Evolutionary conservation across 2,113 vertebrate genomes (phyloP).

Genomic region (Oncorhynchus kisutch): DNA sequence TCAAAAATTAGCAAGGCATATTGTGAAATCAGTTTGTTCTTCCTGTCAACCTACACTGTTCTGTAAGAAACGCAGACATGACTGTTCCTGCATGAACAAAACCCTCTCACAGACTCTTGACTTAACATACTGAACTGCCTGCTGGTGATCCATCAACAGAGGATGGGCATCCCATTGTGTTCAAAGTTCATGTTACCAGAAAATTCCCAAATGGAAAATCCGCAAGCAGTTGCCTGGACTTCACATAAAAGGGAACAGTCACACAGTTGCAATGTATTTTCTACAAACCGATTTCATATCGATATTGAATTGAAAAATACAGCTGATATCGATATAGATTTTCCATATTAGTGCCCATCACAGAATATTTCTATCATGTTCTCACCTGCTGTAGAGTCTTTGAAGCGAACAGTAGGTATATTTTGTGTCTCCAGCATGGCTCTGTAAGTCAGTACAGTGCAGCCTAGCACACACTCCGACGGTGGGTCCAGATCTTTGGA

Average conservation of each 20-base stretch:
- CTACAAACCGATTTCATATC: too few species aligned
- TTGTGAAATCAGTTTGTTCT: too few species aligned
- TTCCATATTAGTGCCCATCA: too few species aligned
- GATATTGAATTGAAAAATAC: too few species aligned
- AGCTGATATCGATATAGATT: too few species aligned
- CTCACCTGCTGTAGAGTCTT: constrained; percentile 66
- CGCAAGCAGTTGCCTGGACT: neutral
- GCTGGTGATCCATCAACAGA: too few species aligned
- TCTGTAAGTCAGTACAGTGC: constrained; percentile 59
- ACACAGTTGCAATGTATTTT: too few species aligned
- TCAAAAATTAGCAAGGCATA: neutral
- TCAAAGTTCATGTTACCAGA: neutral
- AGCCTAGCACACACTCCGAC: constrained; percentile 65
- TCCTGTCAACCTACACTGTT: neutral
- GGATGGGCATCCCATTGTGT: neutral
- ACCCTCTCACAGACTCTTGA: too few species aligned
- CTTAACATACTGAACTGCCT: too few species aligned
- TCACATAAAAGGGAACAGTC: too few species aligned
- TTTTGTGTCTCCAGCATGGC: constrained; percentile 54
- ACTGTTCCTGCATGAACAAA: too few species aligned
- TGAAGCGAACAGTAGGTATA: constrained; percentile 57
- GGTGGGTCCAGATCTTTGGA: constrained; percentile 17
- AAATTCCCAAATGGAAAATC: neutral
- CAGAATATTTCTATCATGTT: neutral
- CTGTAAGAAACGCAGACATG: neutral